Percentiles rank a stretch among this genome's conserved stretches.
Evolutionary conservation across 2,113 vertebrate species (phyloP).

Genomic region (Spea multiplicata): DNA sequence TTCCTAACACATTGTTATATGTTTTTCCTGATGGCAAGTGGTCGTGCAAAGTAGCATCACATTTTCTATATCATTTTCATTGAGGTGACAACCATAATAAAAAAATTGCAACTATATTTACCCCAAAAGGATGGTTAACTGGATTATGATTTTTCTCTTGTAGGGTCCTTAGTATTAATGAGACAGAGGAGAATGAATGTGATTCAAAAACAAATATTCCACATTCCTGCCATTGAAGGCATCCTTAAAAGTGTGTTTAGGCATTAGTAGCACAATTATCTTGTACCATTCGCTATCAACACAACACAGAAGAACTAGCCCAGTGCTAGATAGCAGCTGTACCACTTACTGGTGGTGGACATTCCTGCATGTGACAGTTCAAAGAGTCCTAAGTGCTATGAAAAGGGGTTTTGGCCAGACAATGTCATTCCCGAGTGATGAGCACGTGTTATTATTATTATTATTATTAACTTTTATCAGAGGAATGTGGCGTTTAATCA

Average conservation of each 20-base stretch:
- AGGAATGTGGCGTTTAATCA: slow-evolving; percentile 38
- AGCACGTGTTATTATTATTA: slow-evolving; percentile 2
- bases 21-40: background rate
- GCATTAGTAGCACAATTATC: background rate
- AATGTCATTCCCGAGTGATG: slow-evolving; percentile 1
- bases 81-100: too few relatives aligned
- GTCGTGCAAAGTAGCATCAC: background rate
- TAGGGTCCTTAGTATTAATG: too few relatives aligned
- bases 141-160: too few relatives aligned
- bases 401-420: background rate
- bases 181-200: too few relatives aligned
- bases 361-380: slow-evolving; percentile 24
- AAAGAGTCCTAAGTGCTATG: slow-evolving; percentile 8
- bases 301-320: background rate
- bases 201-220: too few relatives aligned
- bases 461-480: slow-evolving; percentile 5
- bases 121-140: too few relatives aligned
- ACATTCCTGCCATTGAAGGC: background rate
- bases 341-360: slow-evolving; percentile 15
- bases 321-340: slow-evolving; percentile 12
- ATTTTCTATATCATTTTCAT: background rate
- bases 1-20: background rate
- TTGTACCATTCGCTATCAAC: background rate
- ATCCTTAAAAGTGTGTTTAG: background rate
- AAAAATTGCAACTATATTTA: too few relatives aligned